These are phyloP conservation scores for Spatulosminthurus flaviceps DNA, from an alignment of 2,888 invertebrate genomes.

Conservation along the genomic window DNA sequence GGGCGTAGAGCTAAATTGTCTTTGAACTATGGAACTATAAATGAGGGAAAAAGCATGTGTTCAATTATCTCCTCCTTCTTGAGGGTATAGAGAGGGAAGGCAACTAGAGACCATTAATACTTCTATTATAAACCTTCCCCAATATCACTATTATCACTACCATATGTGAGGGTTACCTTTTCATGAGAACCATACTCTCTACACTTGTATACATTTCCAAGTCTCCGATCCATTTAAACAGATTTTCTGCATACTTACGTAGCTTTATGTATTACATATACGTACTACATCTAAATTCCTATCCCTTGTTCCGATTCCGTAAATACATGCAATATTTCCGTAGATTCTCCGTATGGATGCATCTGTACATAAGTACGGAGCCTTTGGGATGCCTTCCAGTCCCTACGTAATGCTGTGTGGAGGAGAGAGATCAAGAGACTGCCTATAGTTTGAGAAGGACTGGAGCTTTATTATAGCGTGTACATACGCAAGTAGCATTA, in stretches of 20 bases:
- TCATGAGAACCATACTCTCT: not conserved
- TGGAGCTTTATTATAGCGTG: too few species aligned
- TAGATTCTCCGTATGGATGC: not conserved
- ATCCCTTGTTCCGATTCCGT: too few species aligned
- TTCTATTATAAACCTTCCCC: slow-evolving; percentile 39
- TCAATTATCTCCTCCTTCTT: slow-evolving; percentile 53
- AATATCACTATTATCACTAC: too few species aligned
- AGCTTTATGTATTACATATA: not conserved
- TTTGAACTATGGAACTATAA: slow-evolving; percentile 35
- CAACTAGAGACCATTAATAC: slow-evolving; percentile 43
- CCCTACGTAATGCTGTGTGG: not conserved
- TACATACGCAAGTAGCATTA: too few species aligned
- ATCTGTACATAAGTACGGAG: not conserved
- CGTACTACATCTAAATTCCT: not conserved
- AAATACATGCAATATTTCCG: too few species aligned
- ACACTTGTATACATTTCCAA: not conserved
- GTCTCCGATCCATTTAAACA: not conserved
- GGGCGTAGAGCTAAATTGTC: slow-evolving; percentile 40
- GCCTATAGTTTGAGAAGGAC: too few species aligned
- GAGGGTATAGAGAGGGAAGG: not conserved
- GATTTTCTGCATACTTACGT: too few species aligned
- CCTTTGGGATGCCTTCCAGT: not conserved
- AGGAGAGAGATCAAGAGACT: not conserved
- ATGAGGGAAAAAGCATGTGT: slow-evolving; percentile 57
- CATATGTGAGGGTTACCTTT: slow-evolving; percentile 31